These are phyloP conservation scores for Drosophila multiciliata DNA, from an alignment of 2,888 invertebrate genomes.

Conservation along the genomic window DNA sequence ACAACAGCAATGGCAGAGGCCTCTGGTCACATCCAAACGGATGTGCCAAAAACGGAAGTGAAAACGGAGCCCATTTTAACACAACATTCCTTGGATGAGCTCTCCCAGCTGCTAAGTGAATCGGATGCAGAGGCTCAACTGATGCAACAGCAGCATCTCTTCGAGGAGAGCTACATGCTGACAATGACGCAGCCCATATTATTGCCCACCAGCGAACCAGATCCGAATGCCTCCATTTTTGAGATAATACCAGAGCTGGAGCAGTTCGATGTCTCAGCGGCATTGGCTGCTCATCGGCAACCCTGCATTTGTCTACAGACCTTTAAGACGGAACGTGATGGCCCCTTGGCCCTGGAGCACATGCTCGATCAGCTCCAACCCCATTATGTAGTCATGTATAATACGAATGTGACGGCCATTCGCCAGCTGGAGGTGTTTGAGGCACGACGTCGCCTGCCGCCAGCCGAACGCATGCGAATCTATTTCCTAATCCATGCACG, in stretches of 20 bases:
- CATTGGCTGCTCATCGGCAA: constrained; percentile 86
- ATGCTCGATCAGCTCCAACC: constrained; percentile 90
- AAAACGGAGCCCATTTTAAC: background rate
- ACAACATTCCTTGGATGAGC: constrained; percentile 68
- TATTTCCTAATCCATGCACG: constrained; percentile 96
- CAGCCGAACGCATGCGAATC: constrained; percentile 88
- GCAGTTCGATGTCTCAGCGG: constrained; percentile 88
- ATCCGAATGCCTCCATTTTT: constrained; percentile 84
- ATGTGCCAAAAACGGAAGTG: constrained; percentile 14
- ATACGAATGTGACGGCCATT: constrained; percentile 93
- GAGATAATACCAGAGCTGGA: constrained; percentile 90
- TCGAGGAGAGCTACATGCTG: constrained; percentile 89
- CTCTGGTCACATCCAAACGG: background rate
- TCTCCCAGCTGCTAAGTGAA: constrained; percentile 76
- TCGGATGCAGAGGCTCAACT: constrained; percentile 84
- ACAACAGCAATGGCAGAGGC: constrained; percentile 47
- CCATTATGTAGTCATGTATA: constrained; percentile 94
- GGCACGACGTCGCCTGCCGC: constrained; percentile 86
- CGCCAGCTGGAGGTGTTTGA: constrained; percentile 96
- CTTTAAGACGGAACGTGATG: constrained; percentile 89
- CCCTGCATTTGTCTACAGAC: constrained; percentile 92
- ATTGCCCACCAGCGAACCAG: constrained; percentile 12
- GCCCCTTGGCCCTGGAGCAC: constrained; percentile 89
- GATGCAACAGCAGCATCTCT: constrained; percentile 85
- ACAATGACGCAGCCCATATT: constrained; percentile 88